These are phyloP conservation scores for Colostygia pectinataria DNA, from an alignment of 2,888 invertebrate genomes.

Conservation along the genomic window DNA sequence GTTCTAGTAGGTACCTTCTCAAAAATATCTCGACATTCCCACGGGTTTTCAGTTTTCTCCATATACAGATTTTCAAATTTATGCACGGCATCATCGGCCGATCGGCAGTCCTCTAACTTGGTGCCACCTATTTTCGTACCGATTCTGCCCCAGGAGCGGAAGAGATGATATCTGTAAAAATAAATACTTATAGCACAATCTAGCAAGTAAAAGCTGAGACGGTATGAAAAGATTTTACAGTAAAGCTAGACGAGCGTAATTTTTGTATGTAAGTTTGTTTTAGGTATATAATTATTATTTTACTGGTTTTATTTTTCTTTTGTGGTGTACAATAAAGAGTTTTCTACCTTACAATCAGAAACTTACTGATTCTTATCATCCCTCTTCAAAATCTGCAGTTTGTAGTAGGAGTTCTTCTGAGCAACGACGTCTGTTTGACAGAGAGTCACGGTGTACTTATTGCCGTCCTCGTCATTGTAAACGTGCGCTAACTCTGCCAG, in stretches of 20 bases:
- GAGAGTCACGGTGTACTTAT: slow-evolving; percentile 90
- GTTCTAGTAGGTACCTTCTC: slow-evolving; percentile 77
- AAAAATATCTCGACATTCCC: slow-evolving; percentile 85
- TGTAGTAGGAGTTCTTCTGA: slow-evolving; percentile 97
- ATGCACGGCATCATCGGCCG: slow-evolving; percentile 81
- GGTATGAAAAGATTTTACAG: too few relatives aligned
- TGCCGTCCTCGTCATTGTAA: slow-evolving; percentile 79
- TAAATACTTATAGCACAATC: not conserved
- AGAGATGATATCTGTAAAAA: slow-evolving; percentile 87
- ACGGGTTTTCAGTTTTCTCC: slow-evolving; percentile 94
- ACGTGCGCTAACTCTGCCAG: slow-evolving; percentile 92
- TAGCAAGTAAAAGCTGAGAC: not conserved
- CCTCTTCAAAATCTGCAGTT: slow-evolving; percentile 93
- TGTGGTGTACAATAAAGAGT: too few relatives aligned
- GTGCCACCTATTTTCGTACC: slow-evolving; percentile 95
- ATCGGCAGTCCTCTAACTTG: slow-evolving; percentile 80
- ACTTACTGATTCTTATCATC: slow-evolving; percentile 85
- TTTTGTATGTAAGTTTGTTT: too few relatives aligned
- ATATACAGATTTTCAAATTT: slow-evolving; percentile 85
- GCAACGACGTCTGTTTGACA: slow-evolving; percentile 92
- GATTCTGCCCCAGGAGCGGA: slow-evolving; percentile 97
- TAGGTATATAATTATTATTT: too few relatives aligned
- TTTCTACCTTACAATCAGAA: too few relatives aligned
- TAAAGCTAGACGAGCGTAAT: too few relatives aligned
- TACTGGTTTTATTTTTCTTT: too few relatives aligned